Evolutionary conservation across 2,113 vertebrate species (phyloP), one percentile per base, ranked within the genome.

Genomic region (Channa maculata): DNA sequence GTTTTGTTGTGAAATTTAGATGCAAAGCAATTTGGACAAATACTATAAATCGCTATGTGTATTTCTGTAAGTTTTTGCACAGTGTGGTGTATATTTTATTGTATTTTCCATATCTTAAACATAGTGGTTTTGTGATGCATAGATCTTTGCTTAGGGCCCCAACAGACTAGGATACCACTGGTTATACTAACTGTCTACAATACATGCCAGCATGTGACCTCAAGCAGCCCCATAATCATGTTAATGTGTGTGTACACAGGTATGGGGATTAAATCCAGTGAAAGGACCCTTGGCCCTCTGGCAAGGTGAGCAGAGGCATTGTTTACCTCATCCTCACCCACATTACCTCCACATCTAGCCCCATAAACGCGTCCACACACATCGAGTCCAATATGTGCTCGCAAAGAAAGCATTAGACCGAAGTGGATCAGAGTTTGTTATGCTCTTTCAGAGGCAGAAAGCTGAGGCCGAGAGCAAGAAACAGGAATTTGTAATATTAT

Each of bases 341-440:
- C 39, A 51, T 82, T 79, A 77, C 81, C 75, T 74, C 83, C 52
- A 65, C 62, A 77, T 51, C 75, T 64, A 68, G 55, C 15, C 76
- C 52, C 53, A 49, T 33, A 49, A 39, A 67, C 73, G 70, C 14
- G 24, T 37, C 33, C 76, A 15, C 72, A 72, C 67, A 73, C 62
- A 85, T 79, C 77, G 61, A 61, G 60, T 33, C 57, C 64, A 65
- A 89, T 80, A 61, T 79, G 7, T 62, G 54, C 63, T 7, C 36
- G 54, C 13, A 2, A 63, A 82, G 86, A 86, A 86, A 64, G 46
- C 85, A 86, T 90, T 86, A 86, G 67, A 5, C 44, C 12, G 83
- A 76, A 90, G 88, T 86, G 82, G 79, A 76, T 39, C 7, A 24
- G 75, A 84, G 73, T 82, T 76, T 89, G 83, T 87, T 89, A 85